Evolutionary conservation across 2,888 invertebrate genomes (phyloP).

Genomic region (Biston stratarius): DNA sequence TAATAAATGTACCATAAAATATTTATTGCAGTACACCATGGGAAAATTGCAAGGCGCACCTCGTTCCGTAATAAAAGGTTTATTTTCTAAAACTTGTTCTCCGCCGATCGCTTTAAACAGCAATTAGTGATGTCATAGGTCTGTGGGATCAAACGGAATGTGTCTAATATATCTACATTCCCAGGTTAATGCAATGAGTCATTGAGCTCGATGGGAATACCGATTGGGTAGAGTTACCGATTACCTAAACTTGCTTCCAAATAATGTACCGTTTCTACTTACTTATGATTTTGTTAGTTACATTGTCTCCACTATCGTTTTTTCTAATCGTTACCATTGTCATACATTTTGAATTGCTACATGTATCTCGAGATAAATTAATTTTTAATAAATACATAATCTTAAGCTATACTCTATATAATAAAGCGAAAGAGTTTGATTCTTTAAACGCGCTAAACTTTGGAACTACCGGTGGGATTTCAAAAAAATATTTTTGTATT

Average conservation of each 20-base stretch:
- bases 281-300: too few species aligned
- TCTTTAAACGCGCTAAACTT: too few species aligned
- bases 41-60: conserved; percentile 3
- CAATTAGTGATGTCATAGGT: conserved; percentile 17
- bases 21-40: neutral
- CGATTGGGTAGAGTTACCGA: neutral
- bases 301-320: too few species aligned
- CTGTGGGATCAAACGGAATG: neutral
- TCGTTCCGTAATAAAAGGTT: neutral
- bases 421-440: too few species aligned
- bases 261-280: too few species aligned
- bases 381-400: too few species aligned
- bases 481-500: too few species aligned
- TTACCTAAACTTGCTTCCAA: too few species aligned
- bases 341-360: too few species aligned
- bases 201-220: conserved; percentile 10
- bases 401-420: too few species aligned
- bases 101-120: neutral
- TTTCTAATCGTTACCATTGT: neutral
- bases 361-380: too few species aligned
- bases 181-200: conserved; percentile 12
- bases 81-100: conserved; percentile 14
- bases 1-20: neutral
- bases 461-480: too few species aligned
- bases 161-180: conserved; percentile 22